Evolutionary conservation across 2,113 vertebrate genomes (phyloP), one percentile per base, ranked within the genome.

Genomic region (Triplophysa siluroides): DNA sequence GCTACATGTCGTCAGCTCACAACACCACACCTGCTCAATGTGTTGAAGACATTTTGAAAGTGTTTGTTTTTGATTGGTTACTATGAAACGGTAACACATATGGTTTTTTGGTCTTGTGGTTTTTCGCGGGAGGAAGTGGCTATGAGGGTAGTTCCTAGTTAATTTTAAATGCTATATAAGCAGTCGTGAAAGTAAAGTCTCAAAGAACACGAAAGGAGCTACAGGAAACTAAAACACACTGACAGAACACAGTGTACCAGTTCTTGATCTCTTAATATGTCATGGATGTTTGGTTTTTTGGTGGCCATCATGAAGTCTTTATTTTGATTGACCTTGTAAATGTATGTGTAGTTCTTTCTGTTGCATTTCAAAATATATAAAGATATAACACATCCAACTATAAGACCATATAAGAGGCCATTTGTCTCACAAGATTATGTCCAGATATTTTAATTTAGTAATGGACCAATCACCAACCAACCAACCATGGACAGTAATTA

Each of bases 101-200:
- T 38, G 10, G 0, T 8, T 12, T 52, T 1, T 62, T 12, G 47
- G 33, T 54, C 60, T 75, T 63, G 64, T 54, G 77, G 56, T 70
- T 79, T 83, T 62, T 65, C 2, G 1, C 0, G 16, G 63, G 63
- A 65, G 33, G 63, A 65, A 19, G 63, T 33, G 29, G 29, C 12
- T 38, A 33, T 38, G 18, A 8, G 63, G 24, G 63, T 18, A 41
- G 7, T 65, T 63, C 29, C 29, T 65, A 29, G 63, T 65, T 64
- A 65, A 65, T 41, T 33, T 65, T 33, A 65, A 65, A 65, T 11
- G 18, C 63, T 65, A 65, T 65, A 41, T 65, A 65, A 65, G 29
- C 63, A 18, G 1, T 33, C 3, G 3, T 16, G 24, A 18, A 29
- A 11, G 16, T 29, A 9, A 54, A 45, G 33, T 71, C 21, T 10